Percentiles rank a stretch among this genome's conserved stretches.
These are phyloP conservation scores for Thymelicus acteon DNA, from an alignment of 2,888 invertebrate species.

Conservation along the genomic window DNA sequence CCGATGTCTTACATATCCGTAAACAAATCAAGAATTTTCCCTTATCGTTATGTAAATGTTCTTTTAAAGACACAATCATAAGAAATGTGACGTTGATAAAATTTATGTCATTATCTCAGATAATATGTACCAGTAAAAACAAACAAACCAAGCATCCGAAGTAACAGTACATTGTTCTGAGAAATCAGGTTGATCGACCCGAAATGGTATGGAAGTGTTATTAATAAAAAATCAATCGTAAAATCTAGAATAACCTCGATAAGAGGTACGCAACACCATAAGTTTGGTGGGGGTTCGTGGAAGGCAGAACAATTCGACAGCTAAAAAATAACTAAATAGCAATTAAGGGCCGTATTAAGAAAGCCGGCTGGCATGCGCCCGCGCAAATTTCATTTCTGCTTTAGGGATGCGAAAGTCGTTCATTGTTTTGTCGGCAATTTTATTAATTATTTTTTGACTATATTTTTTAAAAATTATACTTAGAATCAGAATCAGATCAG, in stretches of 20 bases:
- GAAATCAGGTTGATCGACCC: slow-evolving; percentile 47
- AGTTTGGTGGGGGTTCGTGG: slow-evolving; percentile 59
- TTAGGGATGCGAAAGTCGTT: slow-evolving; percentile 53
- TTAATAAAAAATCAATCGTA: slow-evolving; percentile 50
- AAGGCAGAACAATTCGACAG: slow-evolving; percentile 70
- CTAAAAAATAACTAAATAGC: slow-evolving; percentile 82
- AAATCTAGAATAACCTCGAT: slow-evolving; percentile 55
- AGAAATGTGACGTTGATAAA: slow-evolving; percentile 29
- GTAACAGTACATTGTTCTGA: slow-evolving; percentile 38
- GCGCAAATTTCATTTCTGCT: slow-evolving; percentile 64
- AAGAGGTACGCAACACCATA: slow-evolving; percentile 47
- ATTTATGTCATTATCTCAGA: slow-evolving; percentile 39
- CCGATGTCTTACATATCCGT: neutral
- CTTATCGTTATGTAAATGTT: slow-evolving; percentile 23
- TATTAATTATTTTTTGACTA: too few relatives aligned
- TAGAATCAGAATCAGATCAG: too few relatives aligned
- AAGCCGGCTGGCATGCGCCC: slow-evolving; percentile 69
- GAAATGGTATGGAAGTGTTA: slow-evolving; percentile 41
- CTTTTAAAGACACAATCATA: slow-evolving; percentile 15
- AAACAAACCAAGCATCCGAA: slow-evolving; percentile 25
- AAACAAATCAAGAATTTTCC: neutral
- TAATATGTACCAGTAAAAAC: slow-evolving; percentile 34
- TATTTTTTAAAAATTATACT: too few relatives aligned
- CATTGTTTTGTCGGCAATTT: slow-evolving; percentile 15
- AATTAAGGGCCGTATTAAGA: slow-evolving; percentile 80